Conservation (phyloP, 2,888 invertebrate genomes). For the Caenorhabditis uteleia region DNA sequence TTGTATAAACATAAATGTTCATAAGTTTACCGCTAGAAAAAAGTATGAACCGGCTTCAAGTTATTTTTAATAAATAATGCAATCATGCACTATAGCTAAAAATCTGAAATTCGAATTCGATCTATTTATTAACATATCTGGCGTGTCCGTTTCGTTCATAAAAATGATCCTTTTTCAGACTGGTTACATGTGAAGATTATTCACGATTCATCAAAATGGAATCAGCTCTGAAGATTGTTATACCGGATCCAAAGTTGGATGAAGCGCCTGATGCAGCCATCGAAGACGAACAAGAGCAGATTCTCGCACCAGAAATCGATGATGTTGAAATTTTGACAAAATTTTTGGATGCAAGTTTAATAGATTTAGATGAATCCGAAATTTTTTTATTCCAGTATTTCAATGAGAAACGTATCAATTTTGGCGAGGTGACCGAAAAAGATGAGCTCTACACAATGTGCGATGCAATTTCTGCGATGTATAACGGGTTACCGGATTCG, state of each 20-base stretch:
- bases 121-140: no score
- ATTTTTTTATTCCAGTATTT: slow-evolving; percentile 23
- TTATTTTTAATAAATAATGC: no score
- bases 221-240: background rate
- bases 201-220: slow-evolving; percentile 2
- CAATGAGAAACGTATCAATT: slow-evolving; percentile 39
- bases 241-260: background rate
- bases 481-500: slow-evolving; percentile 49
- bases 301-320: slow-evolving; percentile 35
- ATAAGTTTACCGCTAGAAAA: no score
- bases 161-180: slow-evolving; percentile 6
- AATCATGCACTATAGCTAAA: no score
- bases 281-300: background rate
- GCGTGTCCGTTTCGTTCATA: no score
- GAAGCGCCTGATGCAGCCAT: background rate
- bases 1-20: no score
- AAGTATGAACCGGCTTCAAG: no score
- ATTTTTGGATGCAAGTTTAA: slow-evolving; percentile 10
- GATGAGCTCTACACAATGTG: slow-evolving; percentile 45
- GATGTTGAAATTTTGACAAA: slow-evolving; percentile 32
- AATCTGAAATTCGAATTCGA: no score
- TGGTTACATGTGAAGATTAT: slow-evolving; percentile 13
- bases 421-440: slow-evolving; percentile 41
- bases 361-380: no score
- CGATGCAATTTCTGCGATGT: slow-evolving; percentile 39